Evolutionary conservation across 2,113 vertebrate genomes (phyloP).

Genomic region (Pavo muticus): DNA sequence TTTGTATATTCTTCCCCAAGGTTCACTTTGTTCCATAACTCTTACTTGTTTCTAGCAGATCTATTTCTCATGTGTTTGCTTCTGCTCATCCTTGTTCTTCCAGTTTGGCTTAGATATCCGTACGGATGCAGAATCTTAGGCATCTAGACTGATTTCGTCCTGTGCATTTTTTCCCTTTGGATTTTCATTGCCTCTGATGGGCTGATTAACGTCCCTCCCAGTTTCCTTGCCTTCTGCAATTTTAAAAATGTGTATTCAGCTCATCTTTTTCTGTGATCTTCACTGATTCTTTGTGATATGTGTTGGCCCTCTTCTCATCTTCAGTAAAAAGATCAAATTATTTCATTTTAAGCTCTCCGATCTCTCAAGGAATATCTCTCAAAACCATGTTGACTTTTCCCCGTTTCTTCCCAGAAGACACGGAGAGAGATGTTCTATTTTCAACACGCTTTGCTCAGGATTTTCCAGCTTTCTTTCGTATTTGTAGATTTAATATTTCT

Average conservation of each 20-base stretch:
- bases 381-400: neutral
- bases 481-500: neutral
- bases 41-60: neutral
- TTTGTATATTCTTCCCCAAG: neutral
- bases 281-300: neutral
- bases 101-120: neutral
- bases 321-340: neutral
- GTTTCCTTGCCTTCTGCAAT: neutral
- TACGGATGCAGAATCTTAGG: neutral
- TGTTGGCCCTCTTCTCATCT: neutral
- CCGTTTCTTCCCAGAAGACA: neutral
- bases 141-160: neutral
- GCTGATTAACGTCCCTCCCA: neutral
- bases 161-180: neutral
- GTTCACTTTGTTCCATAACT: neutral
- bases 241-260: neutral
- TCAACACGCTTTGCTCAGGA: neutral
- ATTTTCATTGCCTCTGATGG: neutral
- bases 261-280: neutral
- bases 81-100: neutral
- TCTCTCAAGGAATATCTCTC: neutral
- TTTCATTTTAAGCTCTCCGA: neutral
- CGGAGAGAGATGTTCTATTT: neutral
- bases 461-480: slow-evolving; percentile 14
- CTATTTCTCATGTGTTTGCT: neutral